Evolutionary conservation across 1,140 invertebrate genomes (phyloP).

Genomic region (Aphaenogaster floridana): DNA sequence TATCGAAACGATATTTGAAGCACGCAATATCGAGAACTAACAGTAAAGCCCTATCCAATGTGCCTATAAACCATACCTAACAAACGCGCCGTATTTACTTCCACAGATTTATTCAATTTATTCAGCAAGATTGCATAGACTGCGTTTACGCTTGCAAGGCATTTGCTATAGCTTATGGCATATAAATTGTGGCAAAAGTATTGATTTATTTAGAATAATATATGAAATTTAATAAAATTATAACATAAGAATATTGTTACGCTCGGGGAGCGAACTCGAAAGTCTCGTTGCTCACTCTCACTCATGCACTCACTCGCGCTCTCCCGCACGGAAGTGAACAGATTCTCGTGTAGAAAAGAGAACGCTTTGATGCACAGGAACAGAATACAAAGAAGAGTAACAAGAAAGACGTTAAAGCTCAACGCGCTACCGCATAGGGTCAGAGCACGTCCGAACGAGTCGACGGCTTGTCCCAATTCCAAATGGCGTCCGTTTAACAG

Average conservation of each 20-base stretch:
- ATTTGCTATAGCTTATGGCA: neutral
- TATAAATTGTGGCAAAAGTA: neutral
- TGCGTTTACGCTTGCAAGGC: constrained; percentile 21
- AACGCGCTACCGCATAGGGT: too few relatives aligned
- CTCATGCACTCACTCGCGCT: too few relatives aligned
- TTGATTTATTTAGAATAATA: neutral
- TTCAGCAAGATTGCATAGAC: constrained; percentile 10
- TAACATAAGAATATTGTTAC: neutral
- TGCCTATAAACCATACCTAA: constrained; percentile 11
- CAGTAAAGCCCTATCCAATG: neutral
- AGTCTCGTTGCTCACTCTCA: too few relatives aligned
- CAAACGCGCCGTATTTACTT: neutral
- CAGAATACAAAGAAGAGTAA: too few relatives aligned
- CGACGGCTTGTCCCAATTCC: too few relatives aligned
- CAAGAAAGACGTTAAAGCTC: too few relatives aligned
- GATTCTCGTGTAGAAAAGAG: too few relatives aligned
- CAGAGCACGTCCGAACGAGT: too few relatives aligned
- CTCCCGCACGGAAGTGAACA: too few relatives aligned
- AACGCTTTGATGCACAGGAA: too few relatives aligned
- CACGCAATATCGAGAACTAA: constrained; percentile 47
- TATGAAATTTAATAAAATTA: neutral
- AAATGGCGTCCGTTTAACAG: too few relatives aligned
- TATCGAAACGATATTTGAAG: constrained; percentile 14
- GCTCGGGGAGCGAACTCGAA: too few relatives aligned
- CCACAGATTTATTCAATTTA: neutral